A percentile compares a stretch with the other conserved stretches of the same genome.
These are phyloP conservation scores for Pyralis farinalis DNA, from an alignment of 2,888 invertebrate genomes.

Conservation along the genomic window DNA sequence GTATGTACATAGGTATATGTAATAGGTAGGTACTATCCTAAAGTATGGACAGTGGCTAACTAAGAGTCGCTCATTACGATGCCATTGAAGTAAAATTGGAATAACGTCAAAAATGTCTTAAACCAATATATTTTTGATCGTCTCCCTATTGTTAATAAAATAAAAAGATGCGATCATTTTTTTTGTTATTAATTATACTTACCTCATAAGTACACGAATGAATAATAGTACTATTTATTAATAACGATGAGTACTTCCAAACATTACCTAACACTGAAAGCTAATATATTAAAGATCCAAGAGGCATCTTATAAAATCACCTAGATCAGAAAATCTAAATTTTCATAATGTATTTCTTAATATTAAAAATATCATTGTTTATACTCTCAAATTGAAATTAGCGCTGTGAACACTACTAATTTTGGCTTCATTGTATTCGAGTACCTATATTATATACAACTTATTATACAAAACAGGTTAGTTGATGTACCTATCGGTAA, in stretches of 20 bases:
- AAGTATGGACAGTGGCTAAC: too few species aligned
- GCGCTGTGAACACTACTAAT: constrained; percentile 10
- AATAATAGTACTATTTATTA: neutral
- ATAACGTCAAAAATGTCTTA: too few species aligned
- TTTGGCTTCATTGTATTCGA: constrained; percentile 20
- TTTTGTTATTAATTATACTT: neutral
- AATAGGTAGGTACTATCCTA: too few species aligned
- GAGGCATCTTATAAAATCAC: constrained; percentile 6
- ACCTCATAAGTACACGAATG: neutral
- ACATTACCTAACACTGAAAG: constrained; percentile 9
- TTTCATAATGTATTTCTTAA: neutral
- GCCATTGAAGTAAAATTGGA: too few species aligned
- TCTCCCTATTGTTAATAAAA: too few species aligned
- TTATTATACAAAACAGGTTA: constrained; percentile 29
- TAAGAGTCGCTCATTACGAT: too few species aligned
- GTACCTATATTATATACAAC: constrained; percentile 24
- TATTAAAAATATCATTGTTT: neutral
- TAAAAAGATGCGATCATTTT: too few species aligned
- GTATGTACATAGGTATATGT: too few species aligned
- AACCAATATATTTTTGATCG: too few species aligned
- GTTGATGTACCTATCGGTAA: constrained; percentile 20
- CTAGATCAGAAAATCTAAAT: constrained; percentile 9
- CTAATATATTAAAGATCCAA: constrained; percentile 6
- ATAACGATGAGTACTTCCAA: constrained; percentile 1
- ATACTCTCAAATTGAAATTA: neutral